phyloP scores from a whole-genome alignment of 2,113 vertebrate species.

The Narcine bancroftii region DNA sequence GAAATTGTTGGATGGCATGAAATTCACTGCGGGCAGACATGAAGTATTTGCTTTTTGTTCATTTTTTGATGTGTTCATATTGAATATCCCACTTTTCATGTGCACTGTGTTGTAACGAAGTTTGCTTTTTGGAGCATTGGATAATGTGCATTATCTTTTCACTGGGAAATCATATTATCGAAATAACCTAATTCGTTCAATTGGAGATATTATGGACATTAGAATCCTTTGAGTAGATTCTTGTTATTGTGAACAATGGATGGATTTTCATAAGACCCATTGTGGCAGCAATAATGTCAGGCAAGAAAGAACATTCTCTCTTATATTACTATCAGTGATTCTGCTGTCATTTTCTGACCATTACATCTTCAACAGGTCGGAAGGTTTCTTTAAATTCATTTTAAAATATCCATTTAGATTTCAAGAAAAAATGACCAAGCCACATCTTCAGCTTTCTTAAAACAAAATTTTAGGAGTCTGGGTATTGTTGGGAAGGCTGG shows the following conservation, averaged over 20 bases:
- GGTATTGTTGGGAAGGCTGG: neutral
- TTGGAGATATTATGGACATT: neutral
- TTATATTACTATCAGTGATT: neutral
- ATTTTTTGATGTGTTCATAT: neutral
- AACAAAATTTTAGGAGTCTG: neutral
- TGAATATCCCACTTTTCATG: neutral
- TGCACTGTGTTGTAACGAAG: neutral
- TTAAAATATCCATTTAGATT: neutral
- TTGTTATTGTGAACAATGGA: neutral
- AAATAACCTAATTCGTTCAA: neutral
- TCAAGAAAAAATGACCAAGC: neutral
- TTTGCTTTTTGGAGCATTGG: slow-evolving; percentile 22
- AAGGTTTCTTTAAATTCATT: slow-evolving; percentile 14
- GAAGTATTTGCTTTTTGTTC: neutral
- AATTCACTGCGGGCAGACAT: neutral
- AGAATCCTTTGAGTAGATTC: neutral
- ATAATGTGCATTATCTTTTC: neutral
- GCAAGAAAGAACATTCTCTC: neutral
- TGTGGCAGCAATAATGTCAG: slow-evolving; percentile 4
- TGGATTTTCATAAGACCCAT: neutral
- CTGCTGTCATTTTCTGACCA: neutral
- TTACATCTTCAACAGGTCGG: neutral
- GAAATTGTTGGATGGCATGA: neutral
- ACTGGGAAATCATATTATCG: neutral
- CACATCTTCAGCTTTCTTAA: neutral